Base-by-base conservation (phyloP, 2,888 invertebrate genomes). In the Drosophila ezoana region DNA sequence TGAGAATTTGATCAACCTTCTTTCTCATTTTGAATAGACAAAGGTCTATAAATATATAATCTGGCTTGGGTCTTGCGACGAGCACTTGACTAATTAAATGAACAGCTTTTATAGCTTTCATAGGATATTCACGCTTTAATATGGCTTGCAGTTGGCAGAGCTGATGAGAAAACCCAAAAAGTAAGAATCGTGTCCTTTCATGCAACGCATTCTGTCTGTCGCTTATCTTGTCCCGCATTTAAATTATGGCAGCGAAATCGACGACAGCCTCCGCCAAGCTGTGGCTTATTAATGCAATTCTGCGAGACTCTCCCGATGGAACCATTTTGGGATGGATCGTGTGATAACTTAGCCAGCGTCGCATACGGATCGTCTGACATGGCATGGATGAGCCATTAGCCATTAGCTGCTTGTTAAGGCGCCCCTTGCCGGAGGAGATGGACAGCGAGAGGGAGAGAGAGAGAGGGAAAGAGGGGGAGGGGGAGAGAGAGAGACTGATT, bases 351-450 rank as follows among this genome's bases (percentile, higher is more conserved):
- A 35, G 54, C 28, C 23, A n/a, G 52, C 16, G 10, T 45, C 43
- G 54, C 45, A 33, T 18, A 23, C 38, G 43, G 63, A 58, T 54
- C 70, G 71, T 13, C 35, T 62, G 66, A 70, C 74, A 72, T 72
- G 70, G 76, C 52, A 63, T 76, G 60, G 85, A 87, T 88, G 88
- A 83, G 78, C 82, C 88, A 86, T 89, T 79, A 82, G 76, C 78
- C 78, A 80, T 82, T 88, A 88, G 84, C 75, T 73, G 78, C 70
- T 72, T 84, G 79, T 86, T 79, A 84, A 83, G 71, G 75, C 67
- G 61, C 51, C 68, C 23, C 52, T 28, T 28, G 8, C 8, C 8
- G 0, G 8, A 28, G 28, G 8, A 40, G 9, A 38, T 32, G 8
- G 20, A 16, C 32, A 43, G 20, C 32, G 23, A 41, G 38, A 18